A percentile compares a stretch with the other conserved stretches of the same genome.
Conservation (phyloP, 2,113 vertebrate genomes). For the Peromyscus leucopus region DNA sequence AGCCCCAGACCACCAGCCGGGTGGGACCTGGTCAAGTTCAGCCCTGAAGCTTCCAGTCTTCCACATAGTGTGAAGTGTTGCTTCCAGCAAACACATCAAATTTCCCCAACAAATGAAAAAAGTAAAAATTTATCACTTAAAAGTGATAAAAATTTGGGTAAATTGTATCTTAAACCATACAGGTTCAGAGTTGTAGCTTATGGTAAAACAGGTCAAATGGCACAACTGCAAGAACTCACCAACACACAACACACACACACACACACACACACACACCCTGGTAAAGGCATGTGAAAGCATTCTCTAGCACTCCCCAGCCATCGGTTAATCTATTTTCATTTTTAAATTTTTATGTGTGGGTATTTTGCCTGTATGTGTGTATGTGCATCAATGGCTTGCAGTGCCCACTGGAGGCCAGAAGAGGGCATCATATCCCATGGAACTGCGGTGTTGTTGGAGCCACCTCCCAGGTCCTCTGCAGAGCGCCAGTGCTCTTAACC, state of each 20-base stretch:
- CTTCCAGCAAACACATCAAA: not conserved
- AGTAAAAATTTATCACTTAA: constrained; percentile 3
- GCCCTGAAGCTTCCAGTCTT: not conserved
- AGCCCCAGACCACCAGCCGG: too few relatives aligned
- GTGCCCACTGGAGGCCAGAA: not conserved
- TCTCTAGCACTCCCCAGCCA: not conserved
- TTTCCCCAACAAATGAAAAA: not conserved
- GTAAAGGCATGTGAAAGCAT: not conserved
- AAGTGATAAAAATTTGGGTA: not conserved
- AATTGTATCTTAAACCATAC: not conserved
- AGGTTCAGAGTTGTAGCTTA: not conserved
- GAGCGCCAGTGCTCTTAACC: not conserved
- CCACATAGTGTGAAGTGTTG: not conserved
- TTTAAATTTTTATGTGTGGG: not conserved
- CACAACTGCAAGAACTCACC: not conserved
- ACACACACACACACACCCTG: too few relatives aligned
- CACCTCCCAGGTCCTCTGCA: not conserved
- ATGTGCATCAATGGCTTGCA: not conserved
- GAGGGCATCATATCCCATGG: not conserved
- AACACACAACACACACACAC: not conserved
- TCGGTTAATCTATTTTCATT: constrained; percentile 6
- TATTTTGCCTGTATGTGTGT: not conserved
- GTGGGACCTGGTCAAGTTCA: not conserved
- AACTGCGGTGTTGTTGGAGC: not conserved
- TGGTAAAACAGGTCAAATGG: not conserved